phyloP scores from a whole-genome alignment of 2,888 invertebrate genomes.

The Ophion slaviceki region DNA sequence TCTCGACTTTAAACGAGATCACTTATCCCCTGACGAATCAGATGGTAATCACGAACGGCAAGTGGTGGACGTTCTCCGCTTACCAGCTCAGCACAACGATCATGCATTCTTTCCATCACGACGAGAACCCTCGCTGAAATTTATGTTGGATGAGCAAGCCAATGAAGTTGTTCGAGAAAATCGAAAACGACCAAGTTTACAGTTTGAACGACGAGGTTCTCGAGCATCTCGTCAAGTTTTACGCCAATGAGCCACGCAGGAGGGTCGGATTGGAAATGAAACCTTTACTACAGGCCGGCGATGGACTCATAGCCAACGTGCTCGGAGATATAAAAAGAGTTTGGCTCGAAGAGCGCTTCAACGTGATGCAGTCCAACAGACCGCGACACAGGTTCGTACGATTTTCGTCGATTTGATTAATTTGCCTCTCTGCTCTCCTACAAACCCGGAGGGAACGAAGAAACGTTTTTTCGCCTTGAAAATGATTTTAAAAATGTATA shows the following conservation, averaged over 20 bases:
- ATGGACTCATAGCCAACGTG: conserved; percentile 88
- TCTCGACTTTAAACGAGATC: conserved; percentile 94
- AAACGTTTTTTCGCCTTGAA: no score
- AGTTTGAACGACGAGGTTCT: conserved; percentile 93
- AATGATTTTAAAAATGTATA: no score
- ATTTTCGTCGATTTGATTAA: neutral
- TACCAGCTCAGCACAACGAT: conserved; percentile 96
- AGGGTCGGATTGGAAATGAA: conserved; percentile 87
- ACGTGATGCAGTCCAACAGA: conserved; percentile 89
- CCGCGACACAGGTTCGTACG: conserved; percentile 84
- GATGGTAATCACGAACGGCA: conserved; percentile 95
- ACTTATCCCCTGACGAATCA: conserved; percentile 96
- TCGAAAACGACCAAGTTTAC: conserved; percentile 88
- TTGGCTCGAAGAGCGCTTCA: conserved; percentile 89
- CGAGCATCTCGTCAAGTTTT: conserved; percentile 89
- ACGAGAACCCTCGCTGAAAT: conserved; percentile 89
- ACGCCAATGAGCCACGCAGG: conserved; percentile 88
- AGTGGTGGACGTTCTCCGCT: conserved; percentile 92
- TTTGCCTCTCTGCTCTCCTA: no score
- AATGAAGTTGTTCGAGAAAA: conserved; percentile 89
- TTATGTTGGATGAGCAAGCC: conserved; percentile 91
- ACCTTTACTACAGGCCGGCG: conserved; percentile 88
- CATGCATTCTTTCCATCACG: conserved; percentile 87
- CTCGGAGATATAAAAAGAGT: conserved; percentile 87
- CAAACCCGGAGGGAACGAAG: no score